These are phyloP conservation scores for Rhipidura dahli DNA, from an alignment of 2,113 vertebrate genomes.

Conservation along the genomic window DNA sequence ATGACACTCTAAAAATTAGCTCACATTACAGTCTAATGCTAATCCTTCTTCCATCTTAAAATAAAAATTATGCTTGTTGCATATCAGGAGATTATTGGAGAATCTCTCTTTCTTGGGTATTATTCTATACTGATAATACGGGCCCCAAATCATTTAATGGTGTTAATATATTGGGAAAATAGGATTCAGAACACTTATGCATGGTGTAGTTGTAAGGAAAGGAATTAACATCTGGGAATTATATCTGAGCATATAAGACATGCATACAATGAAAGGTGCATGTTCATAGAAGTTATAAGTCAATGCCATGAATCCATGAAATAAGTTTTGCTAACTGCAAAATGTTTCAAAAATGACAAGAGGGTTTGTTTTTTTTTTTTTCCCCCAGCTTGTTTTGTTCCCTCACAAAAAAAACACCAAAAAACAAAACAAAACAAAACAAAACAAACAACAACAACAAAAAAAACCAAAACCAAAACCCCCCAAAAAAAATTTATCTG, in stretches of 20 bases:
- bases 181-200: not conserved
- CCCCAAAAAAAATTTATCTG: not conserved
- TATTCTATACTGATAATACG: not conserved
- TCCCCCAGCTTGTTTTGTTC: not conserved
- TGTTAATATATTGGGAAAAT: not conserved
- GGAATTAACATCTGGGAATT: not conserved
- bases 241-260: not conserved
- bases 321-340: not conserved
- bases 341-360: not conserved
- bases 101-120: not conserved
- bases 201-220: not conserved
- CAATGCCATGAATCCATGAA: not conserved
- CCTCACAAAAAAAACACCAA: not conserved
- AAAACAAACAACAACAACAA: too few relatives aligned
- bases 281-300: not conserved
- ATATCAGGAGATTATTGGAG: not conserved
- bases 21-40: not conserved
- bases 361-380: not conserved
- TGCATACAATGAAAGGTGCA: not conserved
- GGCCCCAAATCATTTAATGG: accelerated
- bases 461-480: too few relatives aligned
- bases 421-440: too few relatives aligned
- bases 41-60: not conserved
- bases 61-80: not conserved
- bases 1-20: conserved; percentile 10